These are phyloP conservation scores for Drosophila subsilvestris DNA, from an alignment of 2,888 invertebrate genomes.

Conservation along the genomic window DNA sequence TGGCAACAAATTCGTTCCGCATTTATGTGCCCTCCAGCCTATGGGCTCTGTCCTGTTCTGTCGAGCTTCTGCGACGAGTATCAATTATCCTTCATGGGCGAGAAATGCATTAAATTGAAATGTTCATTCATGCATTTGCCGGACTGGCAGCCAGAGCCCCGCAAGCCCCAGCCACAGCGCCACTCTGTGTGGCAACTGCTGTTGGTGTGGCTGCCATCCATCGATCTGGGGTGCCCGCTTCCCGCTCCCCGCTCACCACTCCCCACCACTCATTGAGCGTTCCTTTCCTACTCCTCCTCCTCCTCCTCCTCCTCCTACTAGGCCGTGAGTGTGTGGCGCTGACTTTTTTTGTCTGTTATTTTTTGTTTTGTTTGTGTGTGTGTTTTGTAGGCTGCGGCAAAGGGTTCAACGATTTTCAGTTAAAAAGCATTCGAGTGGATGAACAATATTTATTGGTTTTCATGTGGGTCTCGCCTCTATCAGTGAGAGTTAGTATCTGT, in stretches of 20 bases:
- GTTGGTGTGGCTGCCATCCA: conserved; percentile 23
- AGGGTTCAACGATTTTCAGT: conserved; percentile 76
- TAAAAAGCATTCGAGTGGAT: conserved; percentile 80
- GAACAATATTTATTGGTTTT: conserved; percentile 81
- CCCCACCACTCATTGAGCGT: conserved; percentile 11
- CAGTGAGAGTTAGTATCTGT: conserved; percentile 31
- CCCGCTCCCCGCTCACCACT: background rate
- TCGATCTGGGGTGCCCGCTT: conserved; percentile 8
- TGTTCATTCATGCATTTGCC: conserved; percentile 52
- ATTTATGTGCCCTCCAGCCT: no score
- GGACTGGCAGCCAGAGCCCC: conserved; percentile 4
- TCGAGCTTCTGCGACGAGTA: conserved; percentile 3
- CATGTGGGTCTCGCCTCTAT: conserved; percentile 52
- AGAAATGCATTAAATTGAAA: conserved; percentile 53
- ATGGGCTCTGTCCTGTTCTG: no score
- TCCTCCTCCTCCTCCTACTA: no score
- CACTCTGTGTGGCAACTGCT: no score
- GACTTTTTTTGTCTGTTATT: background rate
- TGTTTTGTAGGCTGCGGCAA: conserved; percentile 44
- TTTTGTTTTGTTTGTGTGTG: conserved; percentile 1
- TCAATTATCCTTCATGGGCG: conserved; percentile 45
- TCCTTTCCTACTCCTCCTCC: no score
- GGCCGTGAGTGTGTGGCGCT: background rate
- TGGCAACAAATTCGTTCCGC: no score
- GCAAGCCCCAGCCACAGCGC: background rate